Conservation (phyloP, 2,113 vertebrate species). For the Rynchops niger region DNA sequence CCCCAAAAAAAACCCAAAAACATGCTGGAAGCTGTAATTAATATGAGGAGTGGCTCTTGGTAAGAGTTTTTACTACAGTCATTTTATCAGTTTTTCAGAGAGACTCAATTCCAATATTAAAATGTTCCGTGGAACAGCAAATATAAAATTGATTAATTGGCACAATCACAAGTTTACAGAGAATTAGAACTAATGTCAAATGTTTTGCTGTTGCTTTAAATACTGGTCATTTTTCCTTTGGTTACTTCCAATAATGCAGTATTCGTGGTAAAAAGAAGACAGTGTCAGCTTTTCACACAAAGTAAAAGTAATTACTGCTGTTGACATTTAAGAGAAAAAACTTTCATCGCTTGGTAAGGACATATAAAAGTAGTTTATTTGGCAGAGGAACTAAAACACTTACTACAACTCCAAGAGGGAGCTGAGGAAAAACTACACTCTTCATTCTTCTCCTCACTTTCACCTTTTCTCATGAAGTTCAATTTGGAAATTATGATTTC, state of each 20-base stretch:
- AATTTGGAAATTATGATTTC: not conserved
- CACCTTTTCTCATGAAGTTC: not conserved
- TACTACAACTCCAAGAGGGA: constrained; percentile 33
- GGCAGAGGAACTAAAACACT: constrained; percentile 58
- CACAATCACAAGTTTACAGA: constrained; percentile 64
- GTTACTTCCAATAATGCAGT: constrained; percentile 56
- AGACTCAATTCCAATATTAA: constrained; percentile 38
- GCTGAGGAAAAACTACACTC: constrained; percentile 41
- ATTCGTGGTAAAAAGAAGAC: not conserved
- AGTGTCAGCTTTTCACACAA: constrained; percentile 33
- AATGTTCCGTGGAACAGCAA: constrained; percentile 20
- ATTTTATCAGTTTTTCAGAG: constrained; percentile 29
- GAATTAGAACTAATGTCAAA: constrained; percentile 14
- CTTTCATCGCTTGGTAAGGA: constrained; percentile 36
- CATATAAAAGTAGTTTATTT: constrained; percentile 32
- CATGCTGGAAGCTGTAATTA: constrained; percentile 14
- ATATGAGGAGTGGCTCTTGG: constrained; percentile 26
- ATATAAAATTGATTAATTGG: constrained; percentile 61
- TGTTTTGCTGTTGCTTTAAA: constrained; percentile 35
- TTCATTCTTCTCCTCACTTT: constrained; percentile 37
- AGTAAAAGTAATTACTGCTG: not conserved
- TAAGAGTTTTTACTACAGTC: constrained; percentile 19
- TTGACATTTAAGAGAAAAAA: constrained; percentile 13
- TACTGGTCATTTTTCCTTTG: constrained; percentile 67
- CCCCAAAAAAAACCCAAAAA: not conserved